Base-by-base conservation (phyloP, 2,888 invertebrate species). In the Pollenia amentaria region DNA sequence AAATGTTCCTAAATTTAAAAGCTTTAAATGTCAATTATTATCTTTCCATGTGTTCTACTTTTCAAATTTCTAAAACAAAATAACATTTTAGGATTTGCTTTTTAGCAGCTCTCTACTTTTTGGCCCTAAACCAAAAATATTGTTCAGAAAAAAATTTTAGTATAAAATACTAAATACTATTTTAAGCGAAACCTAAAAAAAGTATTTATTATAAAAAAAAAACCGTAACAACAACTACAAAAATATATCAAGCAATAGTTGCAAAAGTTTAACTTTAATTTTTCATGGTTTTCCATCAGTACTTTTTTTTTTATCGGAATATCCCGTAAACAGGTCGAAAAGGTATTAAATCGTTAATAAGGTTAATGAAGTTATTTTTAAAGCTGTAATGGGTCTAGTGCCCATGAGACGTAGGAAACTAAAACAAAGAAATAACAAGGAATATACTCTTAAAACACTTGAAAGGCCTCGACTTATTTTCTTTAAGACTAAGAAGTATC, bases 121-220 rank as follows among this genome's bases (percentile, higher is more conserved):
- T 72, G 83, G 83, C 62, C 57, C 6, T 65, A 77, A 83, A 77
- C 70, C 77, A 76, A 55, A 60, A 77, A 77, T 40, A 14, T 16
- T 67, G n/a, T 18, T 48, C 11, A 7, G 12, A 48, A 40, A 55
- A 42, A 72, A 21, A 55, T 51, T 6, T 29, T 29, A 29, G n/a
- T 29, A 29, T 29, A 29, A 29, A 40, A 42, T 48, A 55, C 21
- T 7, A 2, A 70, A 42, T 18, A 44, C 8, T 9, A 67, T 75
- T 48, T 72, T 7, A 53, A 78, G 67, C 51, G 48, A 73, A 73
- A 73, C 12, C 18, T 16, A 38, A 18, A 42, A 42, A 55, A 70
- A 77, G 10, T 18, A 51, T 29, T 1, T 38, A 3, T 6, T 18
- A 0, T 65, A 53, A 11, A 38, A 72, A 62, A 14, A 14, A 69